A percentile compares a stretch with the other conserved stretches of the same genome.
Evolutionary conservation across 2,113 vertebrate species (phyloP).

Genomic region (Toxostoma redivivum): DNA sequence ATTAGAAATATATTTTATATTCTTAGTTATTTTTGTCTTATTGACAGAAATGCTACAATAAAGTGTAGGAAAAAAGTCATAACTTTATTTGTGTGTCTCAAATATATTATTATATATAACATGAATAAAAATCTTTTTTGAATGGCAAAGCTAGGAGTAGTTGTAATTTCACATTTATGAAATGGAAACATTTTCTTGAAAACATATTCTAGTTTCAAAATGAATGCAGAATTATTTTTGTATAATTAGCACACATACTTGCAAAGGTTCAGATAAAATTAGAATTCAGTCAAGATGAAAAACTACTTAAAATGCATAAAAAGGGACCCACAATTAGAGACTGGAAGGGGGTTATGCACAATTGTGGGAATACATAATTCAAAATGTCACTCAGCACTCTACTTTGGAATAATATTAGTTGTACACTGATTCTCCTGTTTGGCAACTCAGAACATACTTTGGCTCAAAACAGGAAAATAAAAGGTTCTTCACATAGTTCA

Average conservation of each 20-base stretch:
- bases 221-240: neutral
- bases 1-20: neutral
- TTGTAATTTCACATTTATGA: neutral
- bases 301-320: neutral
- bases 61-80: neutral
- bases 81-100: neutral
- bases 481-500: neutral
- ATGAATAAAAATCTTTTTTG: neutral
- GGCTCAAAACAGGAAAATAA: neutral
- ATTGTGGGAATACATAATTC: neutral
- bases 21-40: neutral
- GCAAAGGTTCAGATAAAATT: slow-evolving; percentile 39
- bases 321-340: neutral
- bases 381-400: slow-evolving; percentile 17
- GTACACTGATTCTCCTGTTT: neutral
- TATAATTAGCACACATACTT: slow-evolving; percentile 9
- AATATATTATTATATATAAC: neutral
- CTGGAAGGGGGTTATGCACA: neutral
- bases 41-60: neutral
- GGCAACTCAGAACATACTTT: neutral
- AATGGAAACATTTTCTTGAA: neutral
- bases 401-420: neutral
- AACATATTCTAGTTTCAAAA: neutral
- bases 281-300: slow-evolving; percentile 4
- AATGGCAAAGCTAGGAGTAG: neutral